Base-by-base conservation (phyloP, 1,140 invertebrate genomes). In the Aphelenchoides besseyi region DNA sequence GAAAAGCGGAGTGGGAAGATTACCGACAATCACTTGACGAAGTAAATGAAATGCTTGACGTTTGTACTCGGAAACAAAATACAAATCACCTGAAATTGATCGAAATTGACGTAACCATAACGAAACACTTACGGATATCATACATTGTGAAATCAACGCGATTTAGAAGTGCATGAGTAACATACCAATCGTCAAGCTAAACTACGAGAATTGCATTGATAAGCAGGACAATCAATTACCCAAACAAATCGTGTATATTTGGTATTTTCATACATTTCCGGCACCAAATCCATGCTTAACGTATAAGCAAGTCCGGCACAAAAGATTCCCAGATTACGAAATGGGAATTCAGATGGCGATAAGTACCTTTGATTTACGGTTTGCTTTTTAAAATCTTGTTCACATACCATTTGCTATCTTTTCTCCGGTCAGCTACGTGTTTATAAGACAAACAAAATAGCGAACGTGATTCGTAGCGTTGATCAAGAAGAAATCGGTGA, bases 141-240 rank as follows among this genome's bases (percentile, higher is more conserved):
- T 72, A 72, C 18, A 72, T 63, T 9, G 32, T 75, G 5, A 75
- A 67, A 41, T 75, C 53, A 12, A 70, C 59, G 16, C 52, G n/a
- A 18, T 26, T 62, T 30, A 73, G 35, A 8, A 73, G 52, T 9
- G 72, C 52, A 35, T 73, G 72, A 1, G 70, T 73, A 12, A 75
- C 73, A 32, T 73, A 73, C 73, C 73, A 73, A 33, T 73, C 72
- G 52, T 73, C 72, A 3, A 73, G 36, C 72, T 73, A 35, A n/a
- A n/a, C n/a, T n/a, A n/a, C n/a, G n/a, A n/a, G n/a, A n/a, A n/a
- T n/a, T n/a, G n/a, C n/a, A n/a, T n/a, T n/a, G n/a, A n/a, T n/a
- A n/a, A n/a, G n/a, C n/a, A n/a, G n/a, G 28, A 73, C 48, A 62
- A 69, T 75, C 55, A 68, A 68, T 68, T 66, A 72, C 71, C 71